Conservation (phyloP, 2,113 vertebrate species). For the Scatophagus argus region DNA sequence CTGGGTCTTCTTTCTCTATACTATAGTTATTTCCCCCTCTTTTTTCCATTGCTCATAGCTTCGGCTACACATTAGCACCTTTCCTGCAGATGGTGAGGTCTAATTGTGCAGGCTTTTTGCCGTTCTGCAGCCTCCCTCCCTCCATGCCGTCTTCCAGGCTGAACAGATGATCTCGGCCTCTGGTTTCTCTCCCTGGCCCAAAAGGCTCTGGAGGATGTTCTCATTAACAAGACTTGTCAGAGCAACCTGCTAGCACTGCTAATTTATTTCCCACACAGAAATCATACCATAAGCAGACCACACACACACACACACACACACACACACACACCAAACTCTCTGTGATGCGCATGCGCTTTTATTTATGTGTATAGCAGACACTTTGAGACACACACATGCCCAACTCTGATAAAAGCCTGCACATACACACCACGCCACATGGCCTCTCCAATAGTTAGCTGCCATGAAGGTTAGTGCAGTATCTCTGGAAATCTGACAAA, state of each 20-base stretch:
- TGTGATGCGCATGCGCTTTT: slow-evolving; percentile 15
- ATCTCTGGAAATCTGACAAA: slow-evolving; percentile 42
- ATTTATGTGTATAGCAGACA: slow-evolving; percentile 19
- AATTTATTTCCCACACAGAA: slow-evolving; percentile 83
- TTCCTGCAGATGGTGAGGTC: slow-evolving; percentile 74
- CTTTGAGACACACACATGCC: slow-evolving; percentile 9
- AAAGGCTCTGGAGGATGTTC: slow-evolving; percentile 84
- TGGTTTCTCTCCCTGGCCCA: slow-evolving; percentile 78
- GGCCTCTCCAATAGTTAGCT: slow-evolving; percentile 52
- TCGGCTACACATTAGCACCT: slow-evolving; percentile 41
- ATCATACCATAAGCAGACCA: slow-evolving; percentile 41
- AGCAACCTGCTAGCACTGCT: slow-evolving; percentile 87
- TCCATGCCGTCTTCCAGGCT: slow-evolving; percentile 60
- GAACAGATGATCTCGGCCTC: slow-evolving; percentile 87
- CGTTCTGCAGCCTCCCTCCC: slow-evolving; percentile 47
- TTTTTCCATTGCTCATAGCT: slow-evolving; percentile 30
- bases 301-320: slow-evolving; percentile 24
- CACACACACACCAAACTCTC: slow-evolving; percentile 20
- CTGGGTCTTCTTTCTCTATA: background rate
- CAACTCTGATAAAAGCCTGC: slow-evolving; percentile 31
- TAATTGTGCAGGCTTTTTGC: slow-evolving; percentile 74
- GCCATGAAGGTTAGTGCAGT: slow-evolving; percentile 36
- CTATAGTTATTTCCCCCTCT: slow-evolving; percentile 9
- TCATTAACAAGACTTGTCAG: slow-evolving; percentile 90
- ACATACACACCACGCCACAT: slow-evolving; percentile 30